Conservation (phyloP, 2,113 vertebrate genomes). For the Corythoichthys intestinalis region DNA sequence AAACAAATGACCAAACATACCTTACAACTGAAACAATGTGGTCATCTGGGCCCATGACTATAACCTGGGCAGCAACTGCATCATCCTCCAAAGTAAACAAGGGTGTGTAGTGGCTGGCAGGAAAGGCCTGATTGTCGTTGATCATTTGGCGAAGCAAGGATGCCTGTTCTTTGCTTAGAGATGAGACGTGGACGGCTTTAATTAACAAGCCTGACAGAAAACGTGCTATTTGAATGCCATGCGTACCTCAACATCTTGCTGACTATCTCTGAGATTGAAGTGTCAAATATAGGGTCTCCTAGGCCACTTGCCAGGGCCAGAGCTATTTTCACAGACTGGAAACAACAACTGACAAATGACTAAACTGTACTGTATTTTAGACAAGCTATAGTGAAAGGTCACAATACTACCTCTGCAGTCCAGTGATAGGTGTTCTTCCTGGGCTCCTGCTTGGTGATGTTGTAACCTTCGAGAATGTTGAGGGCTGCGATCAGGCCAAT, state of each 20-base stretch:
- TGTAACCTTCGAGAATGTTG: conserved; percentile 94
- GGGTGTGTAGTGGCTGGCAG: conserved; percentile 66
- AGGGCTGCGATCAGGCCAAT: conserved; percentile 87
- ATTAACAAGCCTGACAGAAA: neutral
- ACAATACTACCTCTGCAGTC: conserved; percentile 84
- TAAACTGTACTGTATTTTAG: neutral
- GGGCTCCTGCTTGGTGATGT: conserved; percentile 80
- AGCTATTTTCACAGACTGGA: conserved; percentile 88
- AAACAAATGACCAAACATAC: conserved; percentile 50
- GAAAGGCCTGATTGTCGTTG: conserved; percentile 79
- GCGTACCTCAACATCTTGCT: conserved; percentile 86
- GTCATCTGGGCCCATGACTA: conserved; percentile 94
- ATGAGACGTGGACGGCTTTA: neutral
- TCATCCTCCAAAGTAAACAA: conserved; percentile 72
- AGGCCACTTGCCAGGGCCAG: conserved; percentile 83
- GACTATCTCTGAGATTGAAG: conserved; percentile 74
- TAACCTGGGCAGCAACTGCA: conserved; percentile 82
- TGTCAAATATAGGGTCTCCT: conserved; percentile 84
- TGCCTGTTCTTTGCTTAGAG: conserved; percentile 82
- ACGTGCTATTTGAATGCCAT: neutral
- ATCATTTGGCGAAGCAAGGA: conserved; percentile 81
- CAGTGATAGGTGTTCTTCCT: conserved; percentile 82
- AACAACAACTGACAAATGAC: neutral
- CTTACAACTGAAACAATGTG: conserved; percentile 91
- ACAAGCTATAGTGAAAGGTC: neutral